Conservation (phyloP, 2,797 vertebrate species). For the Petrocephalus schoutedeni region DNA sequence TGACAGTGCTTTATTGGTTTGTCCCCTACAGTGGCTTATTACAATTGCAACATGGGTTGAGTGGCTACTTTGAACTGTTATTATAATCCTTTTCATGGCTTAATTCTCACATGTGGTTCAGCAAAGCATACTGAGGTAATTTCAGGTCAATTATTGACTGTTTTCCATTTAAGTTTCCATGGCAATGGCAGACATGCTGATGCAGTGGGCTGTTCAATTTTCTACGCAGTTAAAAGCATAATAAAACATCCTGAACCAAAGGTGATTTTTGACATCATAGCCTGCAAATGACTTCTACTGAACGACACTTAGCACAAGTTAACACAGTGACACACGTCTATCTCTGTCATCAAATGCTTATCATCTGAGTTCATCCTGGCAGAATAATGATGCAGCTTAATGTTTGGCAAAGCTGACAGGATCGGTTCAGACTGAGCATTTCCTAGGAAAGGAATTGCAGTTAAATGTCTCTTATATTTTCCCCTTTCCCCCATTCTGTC, state of each 20-base stretch:
- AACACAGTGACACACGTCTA: background rate
- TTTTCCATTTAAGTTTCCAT: slow-evolving; percentile 7
- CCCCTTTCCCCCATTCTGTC: no score
- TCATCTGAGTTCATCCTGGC: background rate
- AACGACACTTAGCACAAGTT: background rate
- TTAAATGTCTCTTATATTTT: background rate
- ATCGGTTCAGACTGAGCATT: background rate
- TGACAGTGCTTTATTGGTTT: background rate
- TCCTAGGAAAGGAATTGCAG: background rate
- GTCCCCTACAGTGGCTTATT: background rate
- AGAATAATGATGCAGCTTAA: background rate
- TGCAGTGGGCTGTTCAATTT: background rate
- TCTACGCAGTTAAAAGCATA: background rate
- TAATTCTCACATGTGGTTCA: background rate
- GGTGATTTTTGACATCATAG: background rate
- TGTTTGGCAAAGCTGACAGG: background rate
- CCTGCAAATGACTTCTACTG: background rate
- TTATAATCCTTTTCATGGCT: slow-evolving; percentile 2
- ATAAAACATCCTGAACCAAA: background rate
- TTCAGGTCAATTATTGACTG: slow-evolving; percentile 14
- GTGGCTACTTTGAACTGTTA: background rate
- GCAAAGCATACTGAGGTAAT: slow-evolving; percentile 5
- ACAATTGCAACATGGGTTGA: background rate
- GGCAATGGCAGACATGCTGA: background rate
- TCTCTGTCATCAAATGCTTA: background rate